phyloP scores from a whole-genome alignment of 1,140 invertebrate species.

The Drosophila littoralis region DNA sequence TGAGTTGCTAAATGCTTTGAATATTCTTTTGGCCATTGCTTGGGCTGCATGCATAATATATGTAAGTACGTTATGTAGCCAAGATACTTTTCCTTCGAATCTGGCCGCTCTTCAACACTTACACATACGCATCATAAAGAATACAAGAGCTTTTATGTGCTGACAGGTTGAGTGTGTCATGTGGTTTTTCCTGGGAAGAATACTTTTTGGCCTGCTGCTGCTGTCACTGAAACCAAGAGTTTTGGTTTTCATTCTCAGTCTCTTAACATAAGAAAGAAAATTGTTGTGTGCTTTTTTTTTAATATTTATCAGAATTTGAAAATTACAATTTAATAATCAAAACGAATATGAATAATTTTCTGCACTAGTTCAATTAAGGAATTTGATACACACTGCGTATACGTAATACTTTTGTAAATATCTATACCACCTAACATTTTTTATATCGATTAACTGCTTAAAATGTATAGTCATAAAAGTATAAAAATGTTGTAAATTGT shows the following conservation, averaged over 20 bases:
- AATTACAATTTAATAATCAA: no score
- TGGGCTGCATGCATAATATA: conserved; percentile 75
- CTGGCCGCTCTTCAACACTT: background rate
- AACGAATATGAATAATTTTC: no score
- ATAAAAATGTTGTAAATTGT: no score
- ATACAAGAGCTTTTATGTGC: conserved; percentile 19
- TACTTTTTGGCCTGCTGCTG: conserved; percentile 36
- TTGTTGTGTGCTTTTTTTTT: no score
- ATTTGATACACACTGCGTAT: no score
- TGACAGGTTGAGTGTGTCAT: conserved; percentile 52
- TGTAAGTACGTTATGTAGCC: conserved; percentile 31
- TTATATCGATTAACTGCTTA: no score
- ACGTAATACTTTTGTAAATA: no score
- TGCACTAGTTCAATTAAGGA: no score
- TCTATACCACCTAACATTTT: no score
- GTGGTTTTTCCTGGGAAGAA: conserved; percentile 48
- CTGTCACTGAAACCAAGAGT: conserved; percentile 34
- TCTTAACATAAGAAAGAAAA: no score
- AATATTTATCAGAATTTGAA: no score
- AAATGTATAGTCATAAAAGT: no score
- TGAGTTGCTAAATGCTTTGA: conserved; percentile 83
- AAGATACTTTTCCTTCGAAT: conserved; percentile 37
- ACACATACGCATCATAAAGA: conserved; percentile 10
- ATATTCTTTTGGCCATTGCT: conserved; percentile 77
- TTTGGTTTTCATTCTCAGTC: conserved; percentile 24